Evolutionary conservation across 2,797 vertebrate genomes (phyloP).

Genomic region (Leucoraja ocellata): DNA sequence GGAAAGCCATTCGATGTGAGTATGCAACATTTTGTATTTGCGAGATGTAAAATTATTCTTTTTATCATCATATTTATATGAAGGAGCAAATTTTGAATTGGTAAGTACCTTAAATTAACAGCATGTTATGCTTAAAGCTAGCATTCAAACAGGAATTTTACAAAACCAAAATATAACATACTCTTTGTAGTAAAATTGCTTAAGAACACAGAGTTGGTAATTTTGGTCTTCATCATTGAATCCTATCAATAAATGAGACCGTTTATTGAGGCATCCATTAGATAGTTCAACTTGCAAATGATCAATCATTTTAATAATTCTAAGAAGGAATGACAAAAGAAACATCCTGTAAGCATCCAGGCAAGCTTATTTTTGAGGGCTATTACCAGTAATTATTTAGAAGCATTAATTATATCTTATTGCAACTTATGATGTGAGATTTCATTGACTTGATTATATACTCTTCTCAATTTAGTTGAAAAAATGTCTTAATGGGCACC

Average conservation of each 20-base stretch:
- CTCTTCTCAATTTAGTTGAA: not conserved
- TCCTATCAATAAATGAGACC: not conserved
- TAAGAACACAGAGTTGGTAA: constrained; percentile 1
- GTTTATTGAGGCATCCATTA: not conserved
- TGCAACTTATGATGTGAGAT: not conserved
- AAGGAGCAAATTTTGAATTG: not conserved
- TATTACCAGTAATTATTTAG: not conserved
- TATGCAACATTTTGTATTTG: not conserved
- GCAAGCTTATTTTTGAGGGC: not conserved
- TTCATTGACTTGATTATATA: not conserved
- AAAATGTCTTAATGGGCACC: too few species aligned
- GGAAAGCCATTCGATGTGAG: too few species aligned
- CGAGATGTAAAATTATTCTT: not conserved
- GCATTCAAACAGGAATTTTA: constrained; percentile 12
- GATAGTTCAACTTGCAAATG: not conserved
- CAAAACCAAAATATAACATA: constrained; percentile 20
- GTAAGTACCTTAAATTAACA: constrained; percentile 27
- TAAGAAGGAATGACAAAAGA: not conserved
- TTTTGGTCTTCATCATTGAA: constrained; percentile 8
- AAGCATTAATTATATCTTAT: too few species aligned
- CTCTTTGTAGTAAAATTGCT: not conserved
- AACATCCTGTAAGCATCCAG: not conserved
- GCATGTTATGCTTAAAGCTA: constrained; percentile 1
- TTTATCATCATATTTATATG: not conserved
- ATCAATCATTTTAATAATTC: not conserved